Evolutionary conservation across 2,113 vertebrate species (phyloP).

Genomic region (Prochilodus magdalenae): DNA sequence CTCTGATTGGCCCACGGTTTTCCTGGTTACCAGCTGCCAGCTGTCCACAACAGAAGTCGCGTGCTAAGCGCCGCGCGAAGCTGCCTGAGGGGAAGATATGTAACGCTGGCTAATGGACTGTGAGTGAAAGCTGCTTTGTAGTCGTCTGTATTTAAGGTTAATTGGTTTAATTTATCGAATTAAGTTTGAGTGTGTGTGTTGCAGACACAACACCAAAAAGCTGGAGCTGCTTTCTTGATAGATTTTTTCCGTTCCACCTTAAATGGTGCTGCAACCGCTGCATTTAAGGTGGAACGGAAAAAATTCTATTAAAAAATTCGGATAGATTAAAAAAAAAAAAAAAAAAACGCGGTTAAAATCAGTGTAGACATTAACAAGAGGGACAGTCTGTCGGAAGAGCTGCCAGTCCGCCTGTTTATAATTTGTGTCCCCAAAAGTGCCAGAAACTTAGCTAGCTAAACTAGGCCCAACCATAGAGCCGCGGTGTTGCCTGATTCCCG

Average conservation of each 20-base stretch:
- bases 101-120: conserved; percentile 55
- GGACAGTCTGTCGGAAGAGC: too few species aligned
- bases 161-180: neutral
- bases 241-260: neutral
- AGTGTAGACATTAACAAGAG: too few species aligned
- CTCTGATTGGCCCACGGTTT: conserved; percentile 68
- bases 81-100: neutral
- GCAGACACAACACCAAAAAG: too few species aligned
- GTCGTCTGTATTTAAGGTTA: too few species aligned
- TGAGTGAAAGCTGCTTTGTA: conserved; percentile 42
- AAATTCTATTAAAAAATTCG: too few species aligned
- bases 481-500: conserved; percentile 14
- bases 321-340: too few species aligned
- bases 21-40: conserved; percentile 72
- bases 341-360: too few species aligned
- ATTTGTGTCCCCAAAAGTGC: too few species aligned
- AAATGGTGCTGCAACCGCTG: neutral
- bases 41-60: conserved; percentile 59
- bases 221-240: too few species aligned
- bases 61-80: conserved; percentile 49
- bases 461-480: conserved; percentile 35
- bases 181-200: neutral
- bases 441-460: neutral
- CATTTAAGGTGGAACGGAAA: neutral
- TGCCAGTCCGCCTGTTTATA: too few species aligned